Conservation (phyloP, 2,888 invertebrate species). For the Laspeyria flexula region DNA sequence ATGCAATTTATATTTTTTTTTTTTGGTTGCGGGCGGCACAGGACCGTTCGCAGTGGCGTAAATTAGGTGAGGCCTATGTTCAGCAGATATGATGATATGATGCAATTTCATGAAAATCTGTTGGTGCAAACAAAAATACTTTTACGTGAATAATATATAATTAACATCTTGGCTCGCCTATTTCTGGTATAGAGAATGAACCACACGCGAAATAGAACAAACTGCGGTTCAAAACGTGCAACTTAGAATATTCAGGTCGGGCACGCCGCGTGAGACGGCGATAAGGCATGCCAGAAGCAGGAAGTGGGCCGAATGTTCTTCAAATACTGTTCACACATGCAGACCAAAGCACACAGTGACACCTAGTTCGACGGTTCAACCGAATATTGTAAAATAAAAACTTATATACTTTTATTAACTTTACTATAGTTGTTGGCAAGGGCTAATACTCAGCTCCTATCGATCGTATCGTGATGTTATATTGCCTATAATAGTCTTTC, state of each 20-base stretch:
- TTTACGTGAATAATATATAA: slow-evolving; percentile 5
- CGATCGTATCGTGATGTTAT: no score
- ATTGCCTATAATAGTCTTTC: no score
- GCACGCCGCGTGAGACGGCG: slow-evolving; percentile 39
- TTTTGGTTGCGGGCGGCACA: no score
- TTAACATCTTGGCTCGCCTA: slow-evolving; percentile 14
- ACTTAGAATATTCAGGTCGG: slow-evolving; percentile 46
- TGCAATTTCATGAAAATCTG: no score
- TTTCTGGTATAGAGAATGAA: slow-evolving; percentile 8
- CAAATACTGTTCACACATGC: slow-evolving; percentile 34
- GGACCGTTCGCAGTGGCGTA: no score
- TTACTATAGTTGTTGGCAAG: no score
- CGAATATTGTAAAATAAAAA: no score
- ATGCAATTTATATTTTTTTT: no score
- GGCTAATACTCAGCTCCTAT: no score
- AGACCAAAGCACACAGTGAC: slow-evolving; percentile 18
- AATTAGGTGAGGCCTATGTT: no score
- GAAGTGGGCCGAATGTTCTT: slow-evolving; percentile 47
- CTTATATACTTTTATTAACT: background rate
- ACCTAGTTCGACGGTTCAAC: background rate
- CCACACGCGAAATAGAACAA: slow-evolving; percentile 21
- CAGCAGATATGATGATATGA: no score
- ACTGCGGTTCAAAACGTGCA: slow-evolving; percentile 29
- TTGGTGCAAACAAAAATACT: no score
- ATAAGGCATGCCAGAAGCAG: slow-evolving; percentile 69